phyloP scores from a whole-genome alignment of 2,888 invertebrate species.

The Lepas anatifera region DNA sequence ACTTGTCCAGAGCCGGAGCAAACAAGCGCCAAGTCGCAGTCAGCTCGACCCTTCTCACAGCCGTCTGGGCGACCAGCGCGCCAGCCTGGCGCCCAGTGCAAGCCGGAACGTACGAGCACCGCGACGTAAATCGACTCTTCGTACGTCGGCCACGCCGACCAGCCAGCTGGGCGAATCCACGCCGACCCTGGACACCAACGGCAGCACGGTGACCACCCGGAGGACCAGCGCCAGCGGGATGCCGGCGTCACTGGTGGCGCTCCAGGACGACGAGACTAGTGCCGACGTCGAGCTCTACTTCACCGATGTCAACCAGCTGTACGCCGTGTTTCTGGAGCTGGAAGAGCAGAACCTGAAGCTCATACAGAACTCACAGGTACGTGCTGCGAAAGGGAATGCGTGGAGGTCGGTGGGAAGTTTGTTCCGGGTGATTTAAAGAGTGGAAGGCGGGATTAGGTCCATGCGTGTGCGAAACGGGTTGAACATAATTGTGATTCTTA shows the following conservation, averaged over 20 bases:
- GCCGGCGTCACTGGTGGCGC: neutral
- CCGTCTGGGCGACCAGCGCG: neutral
- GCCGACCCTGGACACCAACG: neutral
- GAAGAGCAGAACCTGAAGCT: constrained; percentile 12
- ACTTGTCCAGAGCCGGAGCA: neutral
- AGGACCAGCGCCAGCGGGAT: neutral
- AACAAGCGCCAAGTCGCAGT: no score
- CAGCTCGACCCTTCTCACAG: no score
- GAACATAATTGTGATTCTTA: no score
- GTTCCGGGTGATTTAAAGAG: no score
- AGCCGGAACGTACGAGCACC: no score
- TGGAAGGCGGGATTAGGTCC: no score
- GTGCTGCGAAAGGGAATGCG: no score
- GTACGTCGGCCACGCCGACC: neutral
- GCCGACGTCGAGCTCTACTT: constrained; percentile 1
- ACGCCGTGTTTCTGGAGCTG: neutral
- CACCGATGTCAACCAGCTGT: neutral
- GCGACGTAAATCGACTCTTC: no score
- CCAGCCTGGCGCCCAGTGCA: no score
- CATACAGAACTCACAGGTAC: constrained; percentile 1
- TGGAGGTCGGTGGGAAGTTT: no score
- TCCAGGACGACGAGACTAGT: neutral
- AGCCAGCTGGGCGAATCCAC: neutral
- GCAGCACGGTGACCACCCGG: neutral
- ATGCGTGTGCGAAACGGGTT: no score